Base-by-base conservation (phyloP, 2,797 vertebrate species). In the Hydrocynus forskahlii region DNA sequence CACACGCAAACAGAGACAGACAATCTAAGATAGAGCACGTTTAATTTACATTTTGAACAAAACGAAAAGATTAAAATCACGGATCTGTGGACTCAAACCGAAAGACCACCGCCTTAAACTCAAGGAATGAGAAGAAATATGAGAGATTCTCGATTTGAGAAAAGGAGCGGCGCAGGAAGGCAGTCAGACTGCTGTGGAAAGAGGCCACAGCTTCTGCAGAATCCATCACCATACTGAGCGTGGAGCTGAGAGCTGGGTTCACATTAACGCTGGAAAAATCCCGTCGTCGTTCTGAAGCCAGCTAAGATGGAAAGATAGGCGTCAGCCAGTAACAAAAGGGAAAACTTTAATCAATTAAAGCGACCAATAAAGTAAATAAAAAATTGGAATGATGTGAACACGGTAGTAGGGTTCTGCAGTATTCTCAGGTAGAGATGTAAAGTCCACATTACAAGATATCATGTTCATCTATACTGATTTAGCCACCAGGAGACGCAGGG, bases 181-280 rank as follows among this genome's bases (percentile, higher is more conserved):
- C 82, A 78, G 85, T 83, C 81, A 89, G 87, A 86, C 83, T 82
- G 81, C 81, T 71, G 67, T 89, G 85, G 87, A 86, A 81, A 72
- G 23, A 57, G 71, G 84, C 88, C 82, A 79, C 17, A n/a, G 60
- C 84, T 87, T 92, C 92, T 93, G 92, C 87, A 90, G 86, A 91
- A 92, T 70, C 88, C 85, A 93, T 92, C 89, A 90, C 73, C 43
- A 23, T 43, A 14, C 29, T 4, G 38, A 76, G 25, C 29, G 76
- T 38, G 17, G 67, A 87, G 79, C 81, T 72, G 21, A 55, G 25
- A 66, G 67, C 74, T 60, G 73, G 48, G 78, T 66, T 21, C 59
- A 57, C 79, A 72, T 80, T 70, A 81, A 71, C 43, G 9, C 66
- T 77, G 79, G 78, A 82, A 75, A 78, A 84, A 79, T 76, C 59